phyloP scores from a whole-genome alignment of 2,113 vertebrate species.

The Electrona antarctica region DNA sequence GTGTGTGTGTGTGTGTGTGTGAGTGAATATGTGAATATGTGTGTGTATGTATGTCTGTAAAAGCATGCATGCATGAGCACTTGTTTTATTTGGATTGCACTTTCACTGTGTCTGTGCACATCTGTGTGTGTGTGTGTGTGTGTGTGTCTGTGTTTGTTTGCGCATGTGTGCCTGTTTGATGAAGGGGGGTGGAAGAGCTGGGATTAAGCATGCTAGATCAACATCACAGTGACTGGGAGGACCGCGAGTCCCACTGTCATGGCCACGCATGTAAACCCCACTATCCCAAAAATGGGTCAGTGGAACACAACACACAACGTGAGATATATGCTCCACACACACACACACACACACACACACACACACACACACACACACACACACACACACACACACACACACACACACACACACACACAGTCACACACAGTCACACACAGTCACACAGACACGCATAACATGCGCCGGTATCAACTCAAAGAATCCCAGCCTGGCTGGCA shows the following conservation, averaged over 20 bases:
- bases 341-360: conserved; percentile 39
- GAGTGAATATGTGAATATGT: background rate
- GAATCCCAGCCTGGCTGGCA: conserved; percentile 60
- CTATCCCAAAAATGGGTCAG: conserved; percentile 81
- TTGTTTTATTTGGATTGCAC: conserved; percentile 54
- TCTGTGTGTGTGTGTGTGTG: conserved; percentile 22
- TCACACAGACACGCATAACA: too few relatives aligned
- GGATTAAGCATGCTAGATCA: conserved; percentile 76
- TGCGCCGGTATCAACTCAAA: conserved; percentile 63
- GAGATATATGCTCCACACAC: too few relatives aligned
- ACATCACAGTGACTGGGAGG: conserved; percentile 69
- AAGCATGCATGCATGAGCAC: conserved; percentile 51
- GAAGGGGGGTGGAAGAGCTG: conserved; percentile 53
- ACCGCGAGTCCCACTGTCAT: conserved; percentile 67
- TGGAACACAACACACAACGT: conserved; percentile 72
- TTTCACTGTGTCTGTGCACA: conserved; percentile 40
- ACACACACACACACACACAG: background rate
- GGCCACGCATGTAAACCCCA: conserved; percentile 69
- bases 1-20: background rate
- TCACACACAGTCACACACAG: background rate
- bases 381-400: conserved; percentile 36
- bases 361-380: conserved; percentile 1
- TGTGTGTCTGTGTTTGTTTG: conserved; percentile 34
- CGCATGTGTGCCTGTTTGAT: conserved; percentile 35
- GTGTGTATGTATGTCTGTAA: conserved; percentile 3